Evolutionary conservation across 35 echinoderm and acorn worm genomes (phyloP).

Genomic region (Hemicentrotus pulcherrimus): DNA sequence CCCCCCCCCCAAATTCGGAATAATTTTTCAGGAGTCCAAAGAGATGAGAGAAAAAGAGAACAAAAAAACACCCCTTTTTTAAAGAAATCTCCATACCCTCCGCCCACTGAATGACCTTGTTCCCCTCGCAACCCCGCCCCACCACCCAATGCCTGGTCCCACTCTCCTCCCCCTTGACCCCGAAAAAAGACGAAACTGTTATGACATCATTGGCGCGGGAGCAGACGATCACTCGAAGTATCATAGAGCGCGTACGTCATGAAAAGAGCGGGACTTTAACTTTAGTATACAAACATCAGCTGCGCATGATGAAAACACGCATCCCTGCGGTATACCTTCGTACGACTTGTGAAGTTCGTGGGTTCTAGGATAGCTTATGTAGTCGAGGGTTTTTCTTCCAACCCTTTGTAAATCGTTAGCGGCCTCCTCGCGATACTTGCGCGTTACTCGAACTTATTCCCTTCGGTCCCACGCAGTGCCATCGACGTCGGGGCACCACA

Average conservation of each 20-base stretch:
- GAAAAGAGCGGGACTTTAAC: not conserved
- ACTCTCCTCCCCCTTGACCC: too few species aligned
- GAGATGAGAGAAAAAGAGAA: too few species aligned
- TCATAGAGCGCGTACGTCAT: not conserved
- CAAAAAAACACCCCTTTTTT: too few species aligned
- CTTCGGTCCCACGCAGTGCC: not conserved
- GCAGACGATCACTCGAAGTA: not conserved
- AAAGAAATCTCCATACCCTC: too few species aligned
- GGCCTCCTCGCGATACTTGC: not conserved
- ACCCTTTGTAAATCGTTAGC: not conserved
- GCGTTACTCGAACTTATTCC: not conserved
- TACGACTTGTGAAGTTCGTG: not conserved
- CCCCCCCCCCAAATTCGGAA: too few species aligned
- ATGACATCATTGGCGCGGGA: not conserved
- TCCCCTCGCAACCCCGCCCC: too few species aligned
- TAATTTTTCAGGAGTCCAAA: too few species aligned
- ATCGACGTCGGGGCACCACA: not conserved
- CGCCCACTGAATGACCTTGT: too few species aligned
- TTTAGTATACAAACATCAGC: not conserved
- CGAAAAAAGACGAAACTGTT: not conserved
- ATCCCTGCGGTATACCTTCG: not conserved
- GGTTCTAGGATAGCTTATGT: not conserved
- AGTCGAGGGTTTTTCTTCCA: not conserved
- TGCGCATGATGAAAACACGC: not conserved
- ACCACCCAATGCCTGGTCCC: too few species aligned